Percentiles rank a stretch among this genome's conserved stretches.
These are phyloP conservation scores for Drosophila quadrilineata DNA, from an alignment of 1,140 invertebrate species.

Conservation along the genomic window DNA sequence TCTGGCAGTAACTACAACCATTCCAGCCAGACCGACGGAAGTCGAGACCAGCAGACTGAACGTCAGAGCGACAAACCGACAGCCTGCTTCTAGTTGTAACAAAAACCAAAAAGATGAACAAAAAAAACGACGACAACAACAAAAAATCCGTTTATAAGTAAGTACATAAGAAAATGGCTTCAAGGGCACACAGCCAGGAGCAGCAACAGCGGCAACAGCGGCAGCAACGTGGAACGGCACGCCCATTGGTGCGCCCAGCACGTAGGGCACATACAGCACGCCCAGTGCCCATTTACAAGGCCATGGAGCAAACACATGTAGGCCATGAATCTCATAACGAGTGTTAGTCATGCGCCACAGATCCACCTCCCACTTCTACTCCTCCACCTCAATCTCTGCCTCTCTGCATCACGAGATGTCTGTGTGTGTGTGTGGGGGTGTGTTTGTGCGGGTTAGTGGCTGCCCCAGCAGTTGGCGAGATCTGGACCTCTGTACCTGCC, in stretches of 20 bases:
- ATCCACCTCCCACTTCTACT: neutral
- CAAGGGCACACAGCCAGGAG: constrained; percentile 71
- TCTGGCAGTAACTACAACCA: constrained; percentile 41
- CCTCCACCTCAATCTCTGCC: neutral
- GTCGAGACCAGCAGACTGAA: neutral
- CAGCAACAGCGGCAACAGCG: constrained; percentile 39
- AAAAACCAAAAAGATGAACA: constrained; percentile 8
- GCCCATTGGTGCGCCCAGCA: constrained; percentile 49
- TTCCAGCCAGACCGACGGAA: constrained; percentile 5
- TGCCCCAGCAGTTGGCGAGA: constrained; percentile 62
- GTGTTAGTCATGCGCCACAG: constrained; percentile 72
- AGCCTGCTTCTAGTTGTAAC: neutral
- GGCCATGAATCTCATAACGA: constrained; percentile 78
- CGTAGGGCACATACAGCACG: constrained; percentile 67
- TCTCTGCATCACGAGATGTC: too few species aligned
- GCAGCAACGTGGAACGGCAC: constrained; percentile 16
- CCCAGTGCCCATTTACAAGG: constrained; percentile 71
- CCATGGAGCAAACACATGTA: constrained; percentile 76
- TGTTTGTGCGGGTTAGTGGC: constrained; percentile 22
- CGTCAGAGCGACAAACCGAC: too few species aligned
- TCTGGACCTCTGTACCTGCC: constrained; percentile 53
- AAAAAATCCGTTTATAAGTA: constrained; percentile 68
- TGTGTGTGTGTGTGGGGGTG: constrained; percentile 5
- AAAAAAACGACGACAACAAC: neutral
- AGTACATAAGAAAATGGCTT: constrained; percentile 71